Evolutionary conservation across 2,113 vertebrate species (phyloP).

Genomic region (Hypomesus transpacificus): DNA sequence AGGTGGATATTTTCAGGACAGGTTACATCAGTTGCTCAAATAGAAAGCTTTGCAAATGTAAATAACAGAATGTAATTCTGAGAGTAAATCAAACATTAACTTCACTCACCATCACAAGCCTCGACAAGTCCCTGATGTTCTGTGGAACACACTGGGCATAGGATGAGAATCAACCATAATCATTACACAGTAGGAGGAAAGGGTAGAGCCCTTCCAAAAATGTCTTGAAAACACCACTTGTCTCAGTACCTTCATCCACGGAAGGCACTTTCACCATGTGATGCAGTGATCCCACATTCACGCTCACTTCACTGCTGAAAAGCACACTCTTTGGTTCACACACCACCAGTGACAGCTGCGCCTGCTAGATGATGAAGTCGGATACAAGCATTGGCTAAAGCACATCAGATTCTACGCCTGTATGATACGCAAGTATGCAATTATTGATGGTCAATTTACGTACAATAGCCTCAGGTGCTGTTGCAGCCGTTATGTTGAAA

Average conservation of each 20-base stretch:
- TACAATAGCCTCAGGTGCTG: too few species aligned
- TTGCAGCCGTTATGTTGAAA: too few species aligned
- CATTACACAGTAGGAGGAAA: background rate
- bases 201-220: too few species aligned
- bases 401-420: too few species aligned
- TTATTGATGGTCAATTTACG: too few species aligned
- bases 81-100: background rate
- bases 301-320: conserved; percentile 43
- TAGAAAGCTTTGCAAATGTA: too few species aligned
- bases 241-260: conserved; percentile 49
- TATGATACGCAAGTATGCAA: too few species aligned
- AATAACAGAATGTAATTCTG: background rate
- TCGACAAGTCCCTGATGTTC: conserved; percentile 17
- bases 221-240: too few species aligned
- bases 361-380: background rate
- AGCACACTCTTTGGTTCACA: conserved; percentile 24
- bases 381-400: too few species aligned
- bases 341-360: conserved; percentile 53
- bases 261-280: conserved; percentile 32
- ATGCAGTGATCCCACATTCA: conserved; percentile 6
- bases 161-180: background rate
- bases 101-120: conserved; percentile 53
- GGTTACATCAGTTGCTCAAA: too few species aligned
- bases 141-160: conserved; percentile 54
- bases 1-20: too few species aligned